These are phyloP conservation scores for Enteromius anoplus DNA, from an alignment of 2,797 vertebrate species.

Conservation along the genomic window DNA sequence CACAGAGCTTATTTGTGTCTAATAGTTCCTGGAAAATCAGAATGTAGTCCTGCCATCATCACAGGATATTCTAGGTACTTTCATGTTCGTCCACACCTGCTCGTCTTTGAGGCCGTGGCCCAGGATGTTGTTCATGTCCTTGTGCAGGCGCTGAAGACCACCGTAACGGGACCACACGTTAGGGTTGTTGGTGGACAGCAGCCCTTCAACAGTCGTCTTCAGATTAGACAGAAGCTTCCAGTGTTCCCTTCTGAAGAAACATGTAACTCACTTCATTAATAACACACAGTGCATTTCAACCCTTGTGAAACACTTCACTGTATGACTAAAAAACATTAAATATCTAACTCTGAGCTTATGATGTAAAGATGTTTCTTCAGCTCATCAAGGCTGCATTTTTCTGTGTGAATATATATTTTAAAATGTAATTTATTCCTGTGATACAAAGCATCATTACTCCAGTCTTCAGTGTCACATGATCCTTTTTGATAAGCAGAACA, in stretches of 20 bases:
- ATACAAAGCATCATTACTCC: too few relatives aligned
- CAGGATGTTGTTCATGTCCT: slow-evolving; percentile 96
- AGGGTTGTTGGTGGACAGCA: slow-evolving; percentile 92
- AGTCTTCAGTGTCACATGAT: too few relatives aligned
- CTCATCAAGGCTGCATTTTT: too few relatives aligned
- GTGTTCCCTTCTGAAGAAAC: slow-evolving; percentile 82
- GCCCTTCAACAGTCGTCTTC: slow-evolving; percentile 95
- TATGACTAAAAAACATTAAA: too few relatives aligned
- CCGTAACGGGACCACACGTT: slow-evolving; percentile 98
- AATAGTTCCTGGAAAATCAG: not conserved
- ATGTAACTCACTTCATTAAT: too few relatives aligned
- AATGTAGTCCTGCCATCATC: not conserved
- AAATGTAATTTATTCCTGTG: too few relatives aligned
- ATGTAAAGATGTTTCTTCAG: too few relatives aligned
- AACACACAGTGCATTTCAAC: too few relatives aligned
- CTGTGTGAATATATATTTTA: too few relatives aligned
- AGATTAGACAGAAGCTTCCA: slow-evolving; percentile 94
- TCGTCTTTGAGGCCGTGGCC: slow-evolving; percentile 91
- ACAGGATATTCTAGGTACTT: not conserved
- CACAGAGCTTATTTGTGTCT: not conserved
- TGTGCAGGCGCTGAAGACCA: slow-evolving; percentile 91
- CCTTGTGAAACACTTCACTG: too few relatives aligned
- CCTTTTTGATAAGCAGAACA: too few relatives aligned
- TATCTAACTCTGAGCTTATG: too few relatives aligned
- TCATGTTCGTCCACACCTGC: slow-evolving; percentile 78